Evolutionary conservation across 2,113 vertebrate genomes (phyloP).

Genomic region (Alethe diademata): DNA sequence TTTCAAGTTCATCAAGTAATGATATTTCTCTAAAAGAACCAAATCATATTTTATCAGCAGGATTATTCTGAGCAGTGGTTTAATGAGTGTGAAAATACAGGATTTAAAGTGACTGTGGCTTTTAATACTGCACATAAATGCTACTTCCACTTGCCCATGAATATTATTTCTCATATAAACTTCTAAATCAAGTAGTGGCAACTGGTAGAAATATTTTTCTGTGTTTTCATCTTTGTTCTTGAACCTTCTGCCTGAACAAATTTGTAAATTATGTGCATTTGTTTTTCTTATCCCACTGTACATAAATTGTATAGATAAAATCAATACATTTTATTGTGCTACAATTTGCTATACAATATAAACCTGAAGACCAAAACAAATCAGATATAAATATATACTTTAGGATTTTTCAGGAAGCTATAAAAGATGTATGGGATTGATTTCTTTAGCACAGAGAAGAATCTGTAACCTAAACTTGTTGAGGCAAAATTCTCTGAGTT

Average conservation of each 20-base stretch:
- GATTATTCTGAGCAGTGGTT: constrained; percentile 48
- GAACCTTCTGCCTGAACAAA: constrained; percentile 13
- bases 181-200: constrained; percentile 40
- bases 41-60: constrained; percentile 50
- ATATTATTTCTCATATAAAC: constrained; percentile 60
- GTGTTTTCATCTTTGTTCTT: constrained; percentile 22
- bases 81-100: constrained; percentile 59
- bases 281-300: neutral
- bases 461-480: neutral
- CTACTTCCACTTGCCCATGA: constrained; percentile 10
- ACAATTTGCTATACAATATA: neutral
- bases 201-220: constrained; percentile 51
- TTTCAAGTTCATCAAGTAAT: constrained; percentile 65
- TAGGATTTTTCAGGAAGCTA: neutral
- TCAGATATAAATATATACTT: neutral
- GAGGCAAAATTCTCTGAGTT: neutral
- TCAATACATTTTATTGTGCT: neutral
- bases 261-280: neutral
- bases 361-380: neutral
- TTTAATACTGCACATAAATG: constrained; percentile 37
- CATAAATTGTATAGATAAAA: neutral
- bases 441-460: neutral
- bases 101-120: neutral
- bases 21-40: constrained; percentile 53
- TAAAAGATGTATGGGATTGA: neutral